Evolutionary conservation across 1,140 invertebrate genomes (phyloP).

Genomic region (Popillia japonica): DNA sequence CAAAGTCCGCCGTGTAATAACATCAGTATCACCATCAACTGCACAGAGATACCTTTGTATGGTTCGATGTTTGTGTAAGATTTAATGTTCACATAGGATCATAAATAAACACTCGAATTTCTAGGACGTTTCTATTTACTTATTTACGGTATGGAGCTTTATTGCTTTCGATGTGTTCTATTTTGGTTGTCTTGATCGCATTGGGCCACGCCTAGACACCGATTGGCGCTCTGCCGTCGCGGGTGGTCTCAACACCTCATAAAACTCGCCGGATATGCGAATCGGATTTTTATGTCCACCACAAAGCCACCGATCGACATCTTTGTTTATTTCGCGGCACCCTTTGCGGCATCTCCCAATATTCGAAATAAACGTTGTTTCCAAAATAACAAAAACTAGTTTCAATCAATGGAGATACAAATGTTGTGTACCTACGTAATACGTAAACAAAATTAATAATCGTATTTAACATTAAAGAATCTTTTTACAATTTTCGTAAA

Average conservation of each 20-base stretch:
- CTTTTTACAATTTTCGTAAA: too few relatives aligned
- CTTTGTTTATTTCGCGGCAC: slow-evolving; percentile 14
- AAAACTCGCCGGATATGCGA: slow-evolving; percentile 45
- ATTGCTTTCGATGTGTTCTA: slow-evolving; percentile 55
- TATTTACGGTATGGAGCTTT: slow-evolving; percentile 56
- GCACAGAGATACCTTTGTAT: slow-evolving; percentile 44
- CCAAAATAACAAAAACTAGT: too few relatives aligned
- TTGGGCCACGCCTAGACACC: slow-evolving; percentile 33
- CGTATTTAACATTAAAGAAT: too few relatives aligned
- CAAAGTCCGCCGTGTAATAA: slow-evolving; percentile 11
- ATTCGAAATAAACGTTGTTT: background rate
- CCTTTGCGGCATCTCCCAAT: background rate
- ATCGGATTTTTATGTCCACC: slow-evolving; percentile 38
- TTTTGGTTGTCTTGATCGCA: slow-evolving; percentile 46
- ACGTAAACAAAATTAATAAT: too few relatives aligned
- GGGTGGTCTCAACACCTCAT: slow-evolving; percentile 49
- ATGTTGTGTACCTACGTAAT: too few relatives aligned
- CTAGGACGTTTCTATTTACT: slow-evolving; percentile 58
- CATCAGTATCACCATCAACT: slow-evolving; percentile 38
- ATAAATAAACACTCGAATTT: slow-evolving; percentile 59
- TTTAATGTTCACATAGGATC: slow-evolving; percentile 57
- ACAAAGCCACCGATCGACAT: slow-evolving; percentile 27
- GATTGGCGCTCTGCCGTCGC: slow-evolving; percentile 42
- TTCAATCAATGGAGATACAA: too few relatives aligned
- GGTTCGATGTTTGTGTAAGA: slow-evolving; percentile 51